Percentiles rank a stretch among this genome's conserved stretches.
Evolutionary conservation across 2,113 vertebrate genomes (phyloP).

Genomic region (Trematomus loennbergii): DNA sequence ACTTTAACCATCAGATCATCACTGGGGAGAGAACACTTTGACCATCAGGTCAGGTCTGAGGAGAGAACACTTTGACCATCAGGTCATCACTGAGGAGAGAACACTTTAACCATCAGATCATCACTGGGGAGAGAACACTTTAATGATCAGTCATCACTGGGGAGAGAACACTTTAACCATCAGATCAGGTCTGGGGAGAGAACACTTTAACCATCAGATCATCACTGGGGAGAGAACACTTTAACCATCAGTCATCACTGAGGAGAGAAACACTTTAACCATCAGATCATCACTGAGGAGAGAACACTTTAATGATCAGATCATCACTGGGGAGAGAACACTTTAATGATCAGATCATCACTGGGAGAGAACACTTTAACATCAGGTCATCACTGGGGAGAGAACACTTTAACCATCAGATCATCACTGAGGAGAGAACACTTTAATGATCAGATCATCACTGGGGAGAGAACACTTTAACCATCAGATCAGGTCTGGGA

Average conservation of each 20-base stretch:
- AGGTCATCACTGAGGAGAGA: constrained; percentile 89
- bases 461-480: constrained; percentile 68
- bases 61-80: too few relatives aligned
- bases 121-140: constrained; percentile 82
- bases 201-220: too few relatives aligned
- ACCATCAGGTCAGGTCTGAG: too few relatives aligned
- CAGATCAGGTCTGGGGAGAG: too few relatives aligned
- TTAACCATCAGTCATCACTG: too few relatives aligned
- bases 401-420: constrained; percentile 82
- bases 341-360: too few relatives aligned
- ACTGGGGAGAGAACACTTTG: constrained; percentile 71
- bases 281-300: constrained; percentile 92
- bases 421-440: constrained; percentile 87
- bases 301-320: constrained; percentile 82
- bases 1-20: constrained; percentile 98
- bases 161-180: not conserved
- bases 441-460: constrained; percentile 95
- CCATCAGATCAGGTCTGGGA: too few relatives aligned
- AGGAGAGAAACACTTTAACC: too few relatives aligned
- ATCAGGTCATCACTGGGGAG: constrained; percentile 92
- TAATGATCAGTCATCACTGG: constrained; percentile 97
- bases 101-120: constrained; percentile 89
- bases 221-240: constrained; percentile 82
- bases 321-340: constrained; percentile 87
- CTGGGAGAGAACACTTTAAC: too few relatives aligned